Evolutionary conservation across 1,140 invertebrate species (phyloP).

Genomic region (Rhopalosiphum maidis): DNA sequence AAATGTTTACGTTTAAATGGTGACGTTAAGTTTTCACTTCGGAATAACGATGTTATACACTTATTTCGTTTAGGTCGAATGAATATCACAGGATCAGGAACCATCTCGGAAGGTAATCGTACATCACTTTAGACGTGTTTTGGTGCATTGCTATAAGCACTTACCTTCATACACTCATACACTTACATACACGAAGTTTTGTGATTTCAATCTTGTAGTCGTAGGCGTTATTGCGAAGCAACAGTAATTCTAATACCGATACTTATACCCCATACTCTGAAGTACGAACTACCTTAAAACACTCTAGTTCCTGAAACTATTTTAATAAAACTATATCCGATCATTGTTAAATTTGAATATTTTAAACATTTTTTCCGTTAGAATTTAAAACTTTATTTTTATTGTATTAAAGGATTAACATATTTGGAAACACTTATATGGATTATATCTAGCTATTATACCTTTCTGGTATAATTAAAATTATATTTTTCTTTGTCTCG

Average conservation of each 20-base stretch:
- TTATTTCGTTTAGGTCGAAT: constrained; percentile 23
- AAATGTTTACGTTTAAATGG: neutral
- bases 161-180: neutral
- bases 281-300: neutral
- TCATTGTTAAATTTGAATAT: neutral
- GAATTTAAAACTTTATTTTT: neutral
- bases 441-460: no score
- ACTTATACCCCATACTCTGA: neutral
- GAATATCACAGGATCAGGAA: neutral
- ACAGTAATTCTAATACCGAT: neutral
- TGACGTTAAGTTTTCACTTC: neutral
- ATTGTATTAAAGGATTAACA: neutral
- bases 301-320: neutral
- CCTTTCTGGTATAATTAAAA: neutral
- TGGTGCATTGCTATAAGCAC: neutral
- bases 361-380: neutral
- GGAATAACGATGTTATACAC: neutral
- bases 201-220: constrained; percentile 15
- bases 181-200: neutral
- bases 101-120: neutral
- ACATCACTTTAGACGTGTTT: constrained; percentile 16
- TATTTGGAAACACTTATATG: no score
- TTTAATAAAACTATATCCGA: neutral
- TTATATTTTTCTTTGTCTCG: neutral
- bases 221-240: neutral